Evolutionary conservation across 2,113 vertebrate genomes (phyloP).

Genomic region (Dasypus novemcinctus): DNA sequence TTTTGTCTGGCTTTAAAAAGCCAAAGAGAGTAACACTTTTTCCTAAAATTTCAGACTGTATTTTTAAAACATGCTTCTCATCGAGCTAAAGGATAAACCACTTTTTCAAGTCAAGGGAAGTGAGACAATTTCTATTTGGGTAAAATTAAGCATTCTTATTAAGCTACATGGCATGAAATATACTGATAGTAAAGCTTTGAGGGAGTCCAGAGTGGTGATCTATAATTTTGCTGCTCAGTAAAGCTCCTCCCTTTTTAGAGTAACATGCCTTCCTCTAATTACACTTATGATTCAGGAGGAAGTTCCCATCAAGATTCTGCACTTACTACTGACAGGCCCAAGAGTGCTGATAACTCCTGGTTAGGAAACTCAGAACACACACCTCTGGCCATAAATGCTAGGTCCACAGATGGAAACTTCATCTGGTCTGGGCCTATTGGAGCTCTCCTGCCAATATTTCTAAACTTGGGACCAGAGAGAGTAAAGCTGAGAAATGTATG

Average conservation of each 20-base stretch:
- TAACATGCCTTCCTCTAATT: fast-evolving
- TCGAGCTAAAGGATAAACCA: neutral
- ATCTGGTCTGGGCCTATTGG: neutral
- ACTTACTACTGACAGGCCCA: fast-evolving
- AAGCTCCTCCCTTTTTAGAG: fast-evolving
- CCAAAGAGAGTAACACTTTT: neutral
- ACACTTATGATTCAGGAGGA: neutral
- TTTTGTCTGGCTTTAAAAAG: neutral
- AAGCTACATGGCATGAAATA: neutral
- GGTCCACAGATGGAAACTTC: fast-evolving
- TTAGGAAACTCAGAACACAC: fast-evolving
- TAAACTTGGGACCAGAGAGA: neutral
- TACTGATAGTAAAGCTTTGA: fast-evolving
- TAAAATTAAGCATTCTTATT: neutral
- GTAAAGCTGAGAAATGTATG: fast-evolving
- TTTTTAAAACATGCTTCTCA: neutral
- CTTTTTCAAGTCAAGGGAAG: neutral
- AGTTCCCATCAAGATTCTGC: fast-evolving
- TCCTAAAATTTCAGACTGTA: neutral
- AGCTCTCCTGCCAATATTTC: fast-evolving
- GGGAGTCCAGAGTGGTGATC: fast-evolving
- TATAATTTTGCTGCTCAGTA: fast-evolving
- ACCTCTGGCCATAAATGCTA: fast-evolving
- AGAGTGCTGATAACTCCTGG: fast-evolving
- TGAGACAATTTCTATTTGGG: neutral